A percentile compares a stretch with the other conserved stretches of the same genome.
phyloP scores from a whole-genome alignment of 2,113 vertebrate genomes.

The Ancistrus triradiatus region DNA sequence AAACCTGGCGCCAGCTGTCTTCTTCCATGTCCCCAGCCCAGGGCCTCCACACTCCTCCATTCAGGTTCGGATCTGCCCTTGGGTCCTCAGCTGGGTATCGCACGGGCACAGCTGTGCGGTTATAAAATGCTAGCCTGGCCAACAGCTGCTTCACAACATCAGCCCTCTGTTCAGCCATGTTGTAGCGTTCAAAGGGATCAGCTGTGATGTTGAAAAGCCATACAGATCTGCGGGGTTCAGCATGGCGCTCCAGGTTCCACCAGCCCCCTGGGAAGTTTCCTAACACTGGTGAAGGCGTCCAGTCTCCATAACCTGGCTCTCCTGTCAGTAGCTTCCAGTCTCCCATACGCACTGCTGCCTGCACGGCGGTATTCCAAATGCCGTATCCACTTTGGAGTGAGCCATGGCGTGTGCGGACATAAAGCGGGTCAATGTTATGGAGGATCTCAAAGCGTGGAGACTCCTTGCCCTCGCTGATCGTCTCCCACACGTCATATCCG shows the following conservation, averaged over 20 bases:
- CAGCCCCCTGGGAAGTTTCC: conserved; percentile 84
- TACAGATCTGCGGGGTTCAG: conserved; percentile 67
- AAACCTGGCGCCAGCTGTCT: conserved; percentile 59
- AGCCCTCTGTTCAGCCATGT: conserved; percentile 78
- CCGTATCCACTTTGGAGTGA: conserved; percentile 82
- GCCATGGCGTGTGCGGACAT: conserved; percentile 81
- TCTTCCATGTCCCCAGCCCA: conserved; percentile 87
- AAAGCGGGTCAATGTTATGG: conserved; percentile 94
- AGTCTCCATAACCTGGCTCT: conserved; percentile 91
- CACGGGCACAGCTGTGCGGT: conserved; percentile 87
- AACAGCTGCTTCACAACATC: conserved; percentile 85
- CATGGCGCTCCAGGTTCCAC: conserved; percentile 93
- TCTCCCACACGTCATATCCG: conserved; percentile 85
- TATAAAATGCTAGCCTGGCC: conserved; percentile 81
- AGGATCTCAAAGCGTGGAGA: conserved; percentile 88
- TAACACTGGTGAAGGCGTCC: conserved; percentile 87
- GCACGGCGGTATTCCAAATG: conserved; percentile 91
- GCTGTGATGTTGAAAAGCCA: conserved; percentile 96
- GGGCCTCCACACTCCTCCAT: conserved; percentile 91
- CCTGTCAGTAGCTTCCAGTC: conserved; percentile 97
- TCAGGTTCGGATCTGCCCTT: conserved; percentile 85
- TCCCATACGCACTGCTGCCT: conserved; percentile 86
- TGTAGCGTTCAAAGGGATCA: conserved; percentile 86
- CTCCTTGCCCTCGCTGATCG: conserved; percentile 86
- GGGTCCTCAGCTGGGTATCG: conserved; percentile 89